phyloP scores from a whole-genome alignment of 2,888 invertebrate genomes.

The Diarsia mendica region DNA sequence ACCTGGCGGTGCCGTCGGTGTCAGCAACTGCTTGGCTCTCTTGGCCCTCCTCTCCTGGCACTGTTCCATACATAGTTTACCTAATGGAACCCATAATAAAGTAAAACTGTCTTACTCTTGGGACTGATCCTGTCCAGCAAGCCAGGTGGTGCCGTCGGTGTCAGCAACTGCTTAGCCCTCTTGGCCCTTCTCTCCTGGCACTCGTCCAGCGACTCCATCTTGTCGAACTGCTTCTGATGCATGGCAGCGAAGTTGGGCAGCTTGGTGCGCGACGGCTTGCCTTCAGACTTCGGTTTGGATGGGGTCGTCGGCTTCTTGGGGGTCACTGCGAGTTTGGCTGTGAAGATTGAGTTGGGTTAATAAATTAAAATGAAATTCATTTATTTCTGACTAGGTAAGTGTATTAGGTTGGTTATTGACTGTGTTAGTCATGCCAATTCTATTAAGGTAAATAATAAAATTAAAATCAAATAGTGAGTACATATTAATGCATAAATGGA shows the following conservation, averaged over 20 bases:
- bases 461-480: neutral
- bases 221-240: conserved; percentile 91
- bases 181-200: conserved; percentile 87
- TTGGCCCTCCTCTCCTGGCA: conserved; percentile 87
- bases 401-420: neutral
- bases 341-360: neutral
- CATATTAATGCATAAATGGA: too few species aligned
- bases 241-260: conserved; percentile 93
- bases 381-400: neutral
- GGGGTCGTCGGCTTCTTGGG: conserved; percentile 53
- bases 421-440: neutral
- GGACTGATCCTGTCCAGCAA: conserved; percentile 78
- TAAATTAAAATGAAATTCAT: neutral
- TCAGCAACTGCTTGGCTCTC: conserved; percentile 84
- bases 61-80: conserved; percentile 79
- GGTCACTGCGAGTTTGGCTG: conserved; percentile 76
- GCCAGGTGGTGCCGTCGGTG: conserved; percentile 74
- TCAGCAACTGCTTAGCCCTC: conserved; percentile 84
- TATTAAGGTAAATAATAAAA: neutral
- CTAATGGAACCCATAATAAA: neutral
- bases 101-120: conserved; percentile 69
- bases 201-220: conserved; percentile 93
- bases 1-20: conserved; percentile 71
- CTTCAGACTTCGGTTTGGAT: conserved; percentile 69
- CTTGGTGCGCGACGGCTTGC: conserved; percentile 88